phyloP scores from a whole-genome alignment of 2,888 invertebrate species.

The Epistrophella euchroma region DNA sequence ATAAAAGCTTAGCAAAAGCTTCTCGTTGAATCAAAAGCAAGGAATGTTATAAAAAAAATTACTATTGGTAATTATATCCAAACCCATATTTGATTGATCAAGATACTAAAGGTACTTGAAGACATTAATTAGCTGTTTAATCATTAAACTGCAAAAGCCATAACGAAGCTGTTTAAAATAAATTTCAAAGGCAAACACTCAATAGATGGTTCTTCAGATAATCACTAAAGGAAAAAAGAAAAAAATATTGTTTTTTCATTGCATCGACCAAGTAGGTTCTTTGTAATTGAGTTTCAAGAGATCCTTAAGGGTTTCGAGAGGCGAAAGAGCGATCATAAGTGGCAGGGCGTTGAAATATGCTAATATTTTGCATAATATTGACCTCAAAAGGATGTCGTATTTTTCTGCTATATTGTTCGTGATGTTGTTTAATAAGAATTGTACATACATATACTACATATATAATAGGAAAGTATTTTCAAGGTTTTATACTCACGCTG shows the following conservation, averaged over 20 bases:
- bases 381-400: slow-evolving; percentile 12
- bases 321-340: slow-evolving; percentile 35
- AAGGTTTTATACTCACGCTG: slow-evolving; percentile 82
- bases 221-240: slow-evolving; percentile 60
- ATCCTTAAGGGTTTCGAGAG: slow-evolving; percentile 35
- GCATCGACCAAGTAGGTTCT: slow-evolving; percentile 50
- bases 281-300: slow-evolving; percentile 35
- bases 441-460: background rate
- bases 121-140: slow-evolving; percentile 2
- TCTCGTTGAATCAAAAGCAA: background rate
- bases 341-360: slow-evolving; percentile 37
- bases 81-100: slow-evolving; percentile 5
- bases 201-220: slow-evolving; percentile 65
- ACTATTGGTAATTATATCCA: slow-evolving; percentile 14
- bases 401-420: background rate
- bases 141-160: background rate
- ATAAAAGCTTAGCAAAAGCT: slow-evolving; percentile 60
- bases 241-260: slow-evolving; percentile 47
- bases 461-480: slow-evolving; percentile 7
- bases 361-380: slow-evolving; percentile 46
- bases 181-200: slow-evolving; percentile 49
- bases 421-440: slow-evolving; percentile 7
- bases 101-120: background rate
- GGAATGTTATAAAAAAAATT: slow-evolving; percentile 9
- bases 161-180: slow-evolving; percentile 38